Conservation (phyloP, 2,888 invertebrate species). For the Mythimna albipuncta region DNA sequence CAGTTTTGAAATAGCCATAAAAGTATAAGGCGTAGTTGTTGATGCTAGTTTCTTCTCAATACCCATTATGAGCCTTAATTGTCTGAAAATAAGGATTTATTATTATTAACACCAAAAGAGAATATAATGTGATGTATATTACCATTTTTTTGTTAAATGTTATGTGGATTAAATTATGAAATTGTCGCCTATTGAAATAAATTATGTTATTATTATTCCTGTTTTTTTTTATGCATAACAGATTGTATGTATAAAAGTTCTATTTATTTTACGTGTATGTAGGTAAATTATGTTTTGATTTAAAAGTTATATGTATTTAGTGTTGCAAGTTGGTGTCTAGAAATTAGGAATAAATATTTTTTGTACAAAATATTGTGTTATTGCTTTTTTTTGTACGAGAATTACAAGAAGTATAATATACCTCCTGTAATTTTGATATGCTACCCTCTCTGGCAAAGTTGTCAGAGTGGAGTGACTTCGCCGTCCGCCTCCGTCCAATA, state of each 20-base stretch:
- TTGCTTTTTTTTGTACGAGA: background rate
- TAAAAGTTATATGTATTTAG: constrained; percentile 30
- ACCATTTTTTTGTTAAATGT: constrained; percentile 1
- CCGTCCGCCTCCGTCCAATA: no score
- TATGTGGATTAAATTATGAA: constrained; percentile 19
- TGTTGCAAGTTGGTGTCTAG: constrained; percentile 54
- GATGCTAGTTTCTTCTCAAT: constrained; percentile 31
- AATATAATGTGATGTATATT: constrained; percentile 7
- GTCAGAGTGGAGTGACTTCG: no score
- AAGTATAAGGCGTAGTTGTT: constrained; percentile 35
- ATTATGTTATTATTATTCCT: constrained; percentile 15
- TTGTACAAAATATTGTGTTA: constrained; percentile 39
- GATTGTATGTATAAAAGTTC: constrained; percentile 46
- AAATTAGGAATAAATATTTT: constrained; percentile 63
- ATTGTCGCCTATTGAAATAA: constrained; percentile 11
- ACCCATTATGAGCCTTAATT: background rate
- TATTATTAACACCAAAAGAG: constrained; percentile 2
- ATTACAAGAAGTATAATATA: no score
- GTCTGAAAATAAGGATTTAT: no score
- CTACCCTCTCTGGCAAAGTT: no score
- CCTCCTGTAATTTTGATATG: no score
- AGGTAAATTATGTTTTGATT: constrained; percentile 23
- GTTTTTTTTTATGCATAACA: constrained; percentile 11
- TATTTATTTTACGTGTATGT: constrained; percentile 37
- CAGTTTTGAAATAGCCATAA: constrained; percentile 6